A percentile compares a stretch with the other conserved stretches of the same genome.
Evolutionary conservation across 2,797 vertebrate genomes (phyloP).

Genomic region (Eleutherodactylus coqui): DNA sequence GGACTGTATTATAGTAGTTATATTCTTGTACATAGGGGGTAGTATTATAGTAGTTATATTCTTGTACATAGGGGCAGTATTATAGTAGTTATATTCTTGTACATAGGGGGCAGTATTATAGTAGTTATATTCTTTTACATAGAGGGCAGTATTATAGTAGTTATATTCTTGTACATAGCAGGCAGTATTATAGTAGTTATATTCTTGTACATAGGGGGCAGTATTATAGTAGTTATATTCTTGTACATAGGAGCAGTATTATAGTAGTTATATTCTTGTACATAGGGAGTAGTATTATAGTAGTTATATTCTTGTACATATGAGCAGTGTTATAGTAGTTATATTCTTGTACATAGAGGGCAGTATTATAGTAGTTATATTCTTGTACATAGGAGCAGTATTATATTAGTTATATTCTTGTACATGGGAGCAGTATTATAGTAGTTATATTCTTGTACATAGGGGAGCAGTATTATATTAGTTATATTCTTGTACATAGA

Average conservation of each 20-base stretch:
- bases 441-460: conserved; percentile 20
- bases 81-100: conserved; percentile 1
- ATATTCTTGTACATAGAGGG: not conserved
- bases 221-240: conserved; percentile 8
- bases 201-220: not conserved
- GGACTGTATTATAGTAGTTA: not conserved
- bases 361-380: conserved; percentile 1
- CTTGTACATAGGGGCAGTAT: no score
- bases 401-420: conserved; percentile 4
- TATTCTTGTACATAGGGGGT: not conserved
- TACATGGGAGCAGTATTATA: conserved; percentile 20
- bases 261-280: conserved; percentile 4
- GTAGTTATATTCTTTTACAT: conserved; percentile 1
- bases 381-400: not conserved
- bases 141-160: not conserved
- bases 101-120: not conserved
- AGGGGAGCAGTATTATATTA: conserved; percentile 6
- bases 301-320: conserved; percentile 7
- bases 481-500: conserved; percentile 9
- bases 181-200: conserved; percentile 6
- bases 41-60: conserved; percentile 11
- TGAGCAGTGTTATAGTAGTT: not conserved
- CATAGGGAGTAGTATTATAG: no score
- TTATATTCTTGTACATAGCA: not conserved
- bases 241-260: not conserved